phyloP scores from a whole-genome alignment of 92 coral and sea anemone species.

The Epizoanthus ramosus region DNA sequence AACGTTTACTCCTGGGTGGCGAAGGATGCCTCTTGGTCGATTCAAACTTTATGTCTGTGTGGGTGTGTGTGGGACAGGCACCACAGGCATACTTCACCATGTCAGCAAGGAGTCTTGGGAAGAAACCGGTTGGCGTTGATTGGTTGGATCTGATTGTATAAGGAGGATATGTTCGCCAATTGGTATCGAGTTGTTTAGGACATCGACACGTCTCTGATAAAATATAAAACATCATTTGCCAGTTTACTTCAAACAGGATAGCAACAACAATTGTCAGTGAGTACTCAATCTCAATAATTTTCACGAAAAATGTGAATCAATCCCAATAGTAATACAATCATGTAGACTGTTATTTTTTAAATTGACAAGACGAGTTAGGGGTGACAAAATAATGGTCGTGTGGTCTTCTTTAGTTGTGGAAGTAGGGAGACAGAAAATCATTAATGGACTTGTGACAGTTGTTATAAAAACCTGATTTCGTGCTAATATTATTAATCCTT shows the following conservation, averaged over 20 bases:
- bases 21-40: neutral
- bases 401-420: no score
- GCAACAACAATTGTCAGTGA: no score
- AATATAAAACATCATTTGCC: neutral
- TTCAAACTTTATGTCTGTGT: conserved; percentile 12
- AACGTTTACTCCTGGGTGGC: neutral
- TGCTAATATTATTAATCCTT: no score
- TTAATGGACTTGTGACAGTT: no score
- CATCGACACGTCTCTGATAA: conserved; percentile 49
- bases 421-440: no score
- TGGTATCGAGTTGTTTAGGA: conserved; percentile 35
- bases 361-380: no score
- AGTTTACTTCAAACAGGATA: neutral
- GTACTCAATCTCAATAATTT: no score
- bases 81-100: conserved; percentile 34
- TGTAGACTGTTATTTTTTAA: no score
- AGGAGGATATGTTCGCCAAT: conserved; percentile 47
- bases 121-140: conserved; percentile 24
- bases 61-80: conserved; percentile 14
- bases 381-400: no score
- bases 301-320: no score
- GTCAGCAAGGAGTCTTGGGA: conserved; percentile 3
- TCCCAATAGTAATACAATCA: no score
- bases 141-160: conserved; percentile 26
- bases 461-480: no score